phyloP scores from a whole-genome alignment of 2,797 vertebrate species.

The Microctenopoma stevenorrisi region DNA sequence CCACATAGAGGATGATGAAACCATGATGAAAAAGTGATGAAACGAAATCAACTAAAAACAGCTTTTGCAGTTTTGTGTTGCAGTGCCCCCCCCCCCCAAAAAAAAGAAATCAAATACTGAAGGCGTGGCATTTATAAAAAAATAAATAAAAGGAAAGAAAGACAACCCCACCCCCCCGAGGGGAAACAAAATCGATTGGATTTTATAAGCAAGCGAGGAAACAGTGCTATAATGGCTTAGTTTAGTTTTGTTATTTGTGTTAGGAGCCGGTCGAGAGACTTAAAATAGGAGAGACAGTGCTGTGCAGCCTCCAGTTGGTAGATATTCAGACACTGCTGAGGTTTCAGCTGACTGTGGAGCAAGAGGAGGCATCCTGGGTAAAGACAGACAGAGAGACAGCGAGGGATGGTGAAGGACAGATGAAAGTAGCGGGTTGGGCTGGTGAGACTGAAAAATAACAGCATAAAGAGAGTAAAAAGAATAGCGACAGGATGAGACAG shows the following conservation, averaged over 20 bases:
- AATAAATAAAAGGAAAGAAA: slow-evolving; percentile 11
- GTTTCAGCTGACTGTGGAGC: slow-evolving; percentile 47
- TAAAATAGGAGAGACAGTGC: slow-evolving; percentile 15
- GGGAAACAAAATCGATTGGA: slow-evolving; percentile 49
- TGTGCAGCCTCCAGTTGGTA: slow-evolving; percentile 26
- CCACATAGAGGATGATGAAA: slow-evolving; percentile 49
- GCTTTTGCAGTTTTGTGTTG: slow-evolving; percentile 20
- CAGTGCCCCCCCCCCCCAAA: too few relatives aligned
- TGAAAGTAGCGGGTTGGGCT: slow-evolving; percentile 23
- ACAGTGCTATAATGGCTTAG: not conserved
- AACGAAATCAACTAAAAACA: slow-evolving; percentile 44
- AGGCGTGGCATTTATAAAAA: slow-evolving; percentile 27
- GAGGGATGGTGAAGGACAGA: slow-evolving; percentile 18
- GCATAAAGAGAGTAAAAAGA: not conserved
- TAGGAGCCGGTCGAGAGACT: slow-evolving; percentile 39
- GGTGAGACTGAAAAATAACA: slow-evolving; percentile 27
- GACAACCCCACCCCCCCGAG: not conserved
- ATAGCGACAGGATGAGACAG: not conserved
- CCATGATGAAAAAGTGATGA: slow-evolving; percentile 52
- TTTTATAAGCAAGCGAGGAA: slow-evolving; percentile 33
- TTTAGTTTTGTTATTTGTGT: slow-evolving; percentile 49
- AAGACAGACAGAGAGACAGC: slow-evolving; percentile 22
- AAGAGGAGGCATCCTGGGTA: slow-evolving; percentile 5
- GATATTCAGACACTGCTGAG: slow-evolving; percentile 33
- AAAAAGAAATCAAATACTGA: slow-evolving; percentile 17